Evolutionary conservation across 2,888 invertebrate species (phyloP).

Genomic region (Ditula angustiorana): DNA sequence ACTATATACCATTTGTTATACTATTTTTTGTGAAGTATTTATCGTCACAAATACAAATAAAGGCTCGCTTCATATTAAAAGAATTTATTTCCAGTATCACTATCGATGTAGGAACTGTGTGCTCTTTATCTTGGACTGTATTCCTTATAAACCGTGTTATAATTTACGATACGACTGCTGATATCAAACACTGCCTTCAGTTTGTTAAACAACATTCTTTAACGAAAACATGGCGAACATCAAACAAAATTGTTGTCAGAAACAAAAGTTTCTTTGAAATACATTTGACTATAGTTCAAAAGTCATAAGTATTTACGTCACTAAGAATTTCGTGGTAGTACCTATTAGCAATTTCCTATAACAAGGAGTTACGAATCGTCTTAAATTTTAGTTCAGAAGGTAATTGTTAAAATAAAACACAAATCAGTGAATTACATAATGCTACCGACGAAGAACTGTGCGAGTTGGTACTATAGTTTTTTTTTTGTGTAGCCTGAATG

Average conservation of each 20-base stretch:
- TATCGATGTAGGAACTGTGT: constrained; percentile 17
- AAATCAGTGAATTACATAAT: too few species aligned
- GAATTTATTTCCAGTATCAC: background rate
- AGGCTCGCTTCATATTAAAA: too few species aligned
- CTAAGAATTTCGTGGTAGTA: background rate
- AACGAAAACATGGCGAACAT: background rate
- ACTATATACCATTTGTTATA: too few species aligned
- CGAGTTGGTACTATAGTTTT: too few species aligned
- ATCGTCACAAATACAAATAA: too few species aligned
- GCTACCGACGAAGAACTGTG: too few species aligned
- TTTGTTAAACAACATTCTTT: constrained; percentile 14
- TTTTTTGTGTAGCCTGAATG: too few species aligned
- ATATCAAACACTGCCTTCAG: constrained; percentile 7
- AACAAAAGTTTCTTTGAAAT: constrained; percentile 16
- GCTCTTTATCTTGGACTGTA: constrained; percentile 29
- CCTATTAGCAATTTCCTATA: too few species aligned
- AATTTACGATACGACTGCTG: constrained; percentile 8
- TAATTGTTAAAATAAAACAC: too few species aligned
- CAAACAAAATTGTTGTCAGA: background rate
- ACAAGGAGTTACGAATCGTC: too few species aligned
- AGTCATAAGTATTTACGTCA: constrained; percentile 1
- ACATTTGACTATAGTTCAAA: background rate
- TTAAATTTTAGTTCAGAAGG: too few species aligned
- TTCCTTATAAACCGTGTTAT: constrained; percentile 15
- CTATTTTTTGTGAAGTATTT: too few species aligned